Conservation (phyloP, 1,140 invertebrate species). For the Limonius californicus region DNA sequence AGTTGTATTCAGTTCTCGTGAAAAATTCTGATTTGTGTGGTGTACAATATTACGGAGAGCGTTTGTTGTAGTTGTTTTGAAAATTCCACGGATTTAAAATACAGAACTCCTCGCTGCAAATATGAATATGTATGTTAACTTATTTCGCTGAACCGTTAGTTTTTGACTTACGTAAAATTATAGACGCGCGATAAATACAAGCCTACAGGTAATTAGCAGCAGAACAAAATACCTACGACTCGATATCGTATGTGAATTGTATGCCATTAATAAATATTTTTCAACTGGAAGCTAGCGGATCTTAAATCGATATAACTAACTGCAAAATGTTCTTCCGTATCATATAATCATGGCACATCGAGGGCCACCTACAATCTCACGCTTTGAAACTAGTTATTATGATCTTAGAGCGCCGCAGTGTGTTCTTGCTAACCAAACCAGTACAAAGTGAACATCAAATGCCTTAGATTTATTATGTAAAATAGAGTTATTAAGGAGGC, state of each 20-base stretch:
- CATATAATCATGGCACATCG: not conserved
- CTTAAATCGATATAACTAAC: not conserved
- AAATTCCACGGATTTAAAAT: too few species aligned
- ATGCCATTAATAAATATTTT: not conserved
- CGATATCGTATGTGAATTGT: not conserved
- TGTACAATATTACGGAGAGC: too few species aligned
- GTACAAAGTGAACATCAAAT: not conserved
- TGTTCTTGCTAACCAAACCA: not conserved
- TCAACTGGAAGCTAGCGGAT: not conserved
- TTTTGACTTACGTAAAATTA: too few species aligned
- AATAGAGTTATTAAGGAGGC: not conserved
- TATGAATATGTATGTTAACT: too few species aligned
- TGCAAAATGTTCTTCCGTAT: not conserved
- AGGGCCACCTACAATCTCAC: slow-evolving; percentile 1
- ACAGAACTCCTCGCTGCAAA: too few species aligned
- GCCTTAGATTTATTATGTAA: not conserved
- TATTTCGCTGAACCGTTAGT: too few species aligned
- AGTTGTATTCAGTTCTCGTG: not conserved
- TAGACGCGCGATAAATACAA: too few species aligned
- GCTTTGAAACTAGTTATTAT: not conserved
- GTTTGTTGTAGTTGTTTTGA: too few species aligned
- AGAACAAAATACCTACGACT: too few species aligned
- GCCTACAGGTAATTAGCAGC: too few species aligned
- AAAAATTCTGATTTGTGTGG: not conserved
- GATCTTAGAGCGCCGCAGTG: not conserved